Percentiles rank a stretch among this genome's conserved stretches.
phyloP scores from a whole-genome alignment of 2,888 invertebrate species.

The Clostera curtula region DNA sequence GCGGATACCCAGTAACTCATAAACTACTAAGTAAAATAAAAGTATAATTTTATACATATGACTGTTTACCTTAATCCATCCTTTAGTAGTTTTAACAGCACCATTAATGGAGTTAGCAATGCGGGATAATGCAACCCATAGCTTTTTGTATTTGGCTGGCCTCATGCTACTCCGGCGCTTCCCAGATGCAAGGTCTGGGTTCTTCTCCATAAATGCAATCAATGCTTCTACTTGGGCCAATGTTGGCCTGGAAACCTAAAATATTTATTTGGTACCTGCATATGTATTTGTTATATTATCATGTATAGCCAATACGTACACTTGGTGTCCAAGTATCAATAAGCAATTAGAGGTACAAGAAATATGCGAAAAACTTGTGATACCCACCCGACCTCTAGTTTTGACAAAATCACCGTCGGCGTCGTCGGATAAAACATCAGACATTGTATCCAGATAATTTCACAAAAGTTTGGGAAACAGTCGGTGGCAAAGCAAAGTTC shows the following conservation, averaged over 20 bases:
- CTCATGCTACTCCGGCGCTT: conserved; percentile 39
- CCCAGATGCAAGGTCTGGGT: conserved; percentile 47
- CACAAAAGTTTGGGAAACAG: too few species aligned
- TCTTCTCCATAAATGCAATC: conserved; percentile 49
- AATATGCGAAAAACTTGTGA: conserved; percentile 1
- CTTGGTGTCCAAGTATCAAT: too few species aligned
- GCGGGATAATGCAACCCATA: conserved; percentile 47
- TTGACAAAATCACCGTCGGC: conserved; percentile 15
- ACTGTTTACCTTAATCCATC: conserved; percentile 52
- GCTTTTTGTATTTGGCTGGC: conserved; percentile 41
- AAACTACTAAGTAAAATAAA: background rate
- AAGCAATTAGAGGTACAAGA: conserved; percentile 1
- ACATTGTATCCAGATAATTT: conserved; percentile 10
- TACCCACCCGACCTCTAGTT: conserved; percentile 16
- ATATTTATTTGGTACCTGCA: conserved; percentile 7
- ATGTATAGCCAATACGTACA: too few species aligned
- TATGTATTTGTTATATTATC: too few species aligned
- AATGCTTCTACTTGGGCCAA: conserved; percentile 47
- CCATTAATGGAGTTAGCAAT: conserved; percentile 46
- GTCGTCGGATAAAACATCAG: conserved; percentile 17
- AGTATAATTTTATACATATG: background rate
- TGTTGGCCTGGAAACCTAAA: conserved; percentile 44
- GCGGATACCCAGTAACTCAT: background rate
- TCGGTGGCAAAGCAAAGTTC: too few species aligned
- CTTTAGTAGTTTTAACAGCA: conserved; percentile 46